Conservation (phyloP, 2,888 invertebrate species). For the Hyposoter didymator region DNA sequence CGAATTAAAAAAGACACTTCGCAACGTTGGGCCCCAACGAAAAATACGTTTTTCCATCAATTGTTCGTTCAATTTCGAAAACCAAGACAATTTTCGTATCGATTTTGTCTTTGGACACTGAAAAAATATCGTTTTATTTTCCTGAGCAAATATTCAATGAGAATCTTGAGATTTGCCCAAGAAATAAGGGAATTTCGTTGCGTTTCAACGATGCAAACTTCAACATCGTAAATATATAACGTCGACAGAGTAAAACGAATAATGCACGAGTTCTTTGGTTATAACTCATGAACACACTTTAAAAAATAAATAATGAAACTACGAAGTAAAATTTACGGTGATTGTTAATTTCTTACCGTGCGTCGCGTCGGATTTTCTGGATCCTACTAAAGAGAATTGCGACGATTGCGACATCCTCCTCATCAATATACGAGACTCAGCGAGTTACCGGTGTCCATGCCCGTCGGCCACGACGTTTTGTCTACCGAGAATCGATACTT, state of each 20-base stretch:
- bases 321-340: not conserved
- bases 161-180: too few species aligned
- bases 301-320: not conserved
- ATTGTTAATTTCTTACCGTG: not conserved
- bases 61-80: too few species aligned
- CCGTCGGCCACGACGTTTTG: slow-evolving; percentile 7
- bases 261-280: not conserved
- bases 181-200: too few species aligned
- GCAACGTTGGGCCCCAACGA: too few species aligned
- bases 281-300: not conserved
- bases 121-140: too few species aligned
- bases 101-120: too few species aligned
- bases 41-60: too few species aligned
- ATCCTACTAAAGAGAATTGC: not conserved
- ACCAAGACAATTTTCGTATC: too few species aligned
- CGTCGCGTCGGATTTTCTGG: not conserved
- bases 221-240: too few species aligned
- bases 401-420: too few species aligned
- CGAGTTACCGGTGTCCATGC: not conserved
- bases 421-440: not conserved
- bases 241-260: not conserved
- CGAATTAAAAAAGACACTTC: not conserved
- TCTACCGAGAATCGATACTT: not conserved
- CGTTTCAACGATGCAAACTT: too few species aligned
- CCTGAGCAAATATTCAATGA: too few species aligned